A percentile compares a stretch with the other conserved stretches of the same genome.
phyloP scores from a whole-genome alignment of 2,113 vertebrate genomes.

The Neotragus pygmaeus region DNA sequence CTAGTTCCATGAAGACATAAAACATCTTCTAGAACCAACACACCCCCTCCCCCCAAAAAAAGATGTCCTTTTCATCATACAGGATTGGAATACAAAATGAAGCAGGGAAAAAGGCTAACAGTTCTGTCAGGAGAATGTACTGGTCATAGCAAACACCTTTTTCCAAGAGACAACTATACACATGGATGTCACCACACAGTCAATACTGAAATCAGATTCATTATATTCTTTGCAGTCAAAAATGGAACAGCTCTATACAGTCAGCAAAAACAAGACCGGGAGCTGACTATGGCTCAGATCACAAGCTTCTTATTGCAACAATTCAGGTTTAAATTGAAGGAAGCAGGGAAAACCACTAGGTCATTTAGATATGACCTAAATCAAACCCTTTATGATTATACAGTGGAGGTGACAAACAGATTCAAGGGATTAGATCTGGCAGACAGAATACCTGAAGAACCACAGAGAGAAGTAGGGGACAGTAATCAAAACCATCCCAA shows the following conservation, averaged over 20 bases:
- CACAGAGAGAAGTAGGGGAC: background rate
- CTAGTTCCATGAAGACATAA: background rate
- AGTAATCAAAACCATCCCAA: background rate
- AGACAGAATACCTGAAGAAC: background rate
- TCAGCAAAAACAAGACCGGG: background rate
- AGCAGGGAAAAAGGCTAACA: background rate
- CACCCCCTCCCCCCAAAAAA: accelerated
- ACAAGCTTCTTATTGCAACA: background rate
- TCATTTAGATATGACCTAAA: background rate
- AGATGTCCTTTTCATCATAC: background rate
- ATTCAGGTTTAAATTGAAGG: background rate
- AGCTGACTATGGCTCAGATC: background rate
- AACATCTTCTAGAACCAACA: background rate
- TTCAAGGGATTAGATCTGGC: background rate
- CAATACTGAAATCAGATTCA: background rate
- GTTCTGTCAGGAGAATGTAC: background rate
- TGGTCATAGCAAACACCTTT: background rate
- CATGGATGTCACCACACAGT: background rate
- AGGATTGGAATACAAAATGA: background rate
- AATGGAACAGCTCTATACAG: background rate
- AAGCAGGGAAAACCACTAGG: background rate
- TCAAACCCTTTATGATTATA: background rate
- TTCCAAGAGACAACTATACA: background rate
- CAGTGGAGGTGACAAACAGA: background rate
- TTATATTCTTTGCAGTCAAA: background rate